Evolutionary conservation across 2,797 vertebrate species (phyloP).

Genomic region (Mico argentatus): DNA sequence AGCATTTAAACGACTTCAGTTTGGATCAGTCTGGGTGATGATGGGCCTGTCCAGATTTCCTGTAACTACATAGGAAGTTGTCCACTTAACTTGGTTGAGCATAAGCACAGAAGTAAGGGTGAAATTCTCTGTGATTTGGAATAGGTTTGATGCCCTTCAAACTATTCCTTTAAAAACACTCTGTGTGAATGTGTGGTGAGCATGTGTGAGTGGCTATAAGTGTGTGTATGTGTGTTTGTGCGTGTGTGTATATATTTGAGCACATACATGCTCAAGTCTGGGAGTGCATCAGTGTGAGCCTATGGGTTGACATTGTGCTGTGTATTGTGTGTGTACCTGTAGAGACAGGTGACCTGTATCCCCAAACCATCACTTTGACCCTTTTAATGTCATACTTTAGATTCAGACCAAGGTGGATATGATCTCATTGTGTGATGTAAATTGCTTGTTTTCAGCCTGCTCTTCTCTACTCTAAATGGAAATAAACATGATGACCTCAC

Average conservation of each 20-base stretch:
- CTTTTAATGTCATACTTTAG: background rate
- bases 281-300: background rate
- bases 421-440: background rate
- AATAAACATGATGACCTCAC: background rate
- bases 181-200: background rate
- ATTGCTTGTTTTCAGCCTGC: background rate
- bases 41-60: background rate
- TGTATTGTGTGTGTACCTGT: too few relatives aligned
- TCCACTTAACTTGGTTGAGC: rapidly evolving
- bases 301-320: rapidly evolving
- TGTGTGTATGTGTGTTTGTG: background rate
- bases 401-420: too few relatives aligned
- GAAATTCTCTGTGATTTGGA: background rate
- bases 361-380: background rate
- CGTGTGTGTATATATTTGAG: background rate
- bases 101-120: background rate
- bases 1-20: background rate
- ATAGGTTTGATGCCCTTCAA: background rate
- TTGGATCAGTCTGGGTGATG: too few relatives aligned
- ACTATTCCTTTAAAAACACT: background rate
- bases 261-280: background rate
- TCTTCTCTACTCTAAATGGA: background rate
- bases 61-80: background rate
- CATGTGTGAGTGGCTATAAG: background rate
- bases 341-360: background rate